Evolutionary conservation across 2,888 invertebrate genomes (phyloP), one percentile per base, ranked within the genome.

Genomic region (Cerastis leucographa): DNA sequence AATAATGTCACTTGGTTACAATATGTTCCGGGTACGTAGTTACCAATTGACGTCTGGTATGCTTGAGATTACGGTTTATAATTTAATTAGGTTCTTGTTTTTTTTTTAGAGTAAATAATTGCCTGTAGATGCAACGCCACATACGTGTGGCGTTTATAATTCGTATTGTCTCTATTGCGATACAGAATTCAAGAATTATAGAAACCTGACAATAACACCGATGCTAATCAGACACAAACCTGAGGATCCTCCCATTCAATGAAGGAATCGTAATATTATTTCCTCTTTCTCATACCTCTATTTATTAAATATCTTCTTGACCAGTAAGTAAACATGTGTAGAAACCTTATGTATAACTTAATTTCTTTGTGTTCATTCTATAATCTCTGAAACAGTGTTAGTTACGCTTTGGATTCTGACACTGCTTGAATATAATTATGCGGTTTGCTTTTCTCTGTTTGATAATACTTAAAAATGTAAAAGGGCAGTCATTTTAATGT

Each of bases 1-100:
- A 79, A 77, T 76, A 80, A 76, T 65, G 51, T 69, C 40, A 69
- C 73, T 77, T 71, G 56, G 74, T 69, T 75, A 84, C 70, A 71
- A 66, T 77, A 46, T 74, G 70, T 80, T 76, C 17, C 19, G 62
- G 64, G 64, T 64, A 62, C 22, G 22, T 51, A 35, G 25, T 61
- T 61, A 62, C 35, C n/a, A 29, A 59, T 65, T 49, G 29, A 35
- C 25, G 29, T 59, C 59, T 35, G 56, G 25, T 40, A 29, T 40
- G 29, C 46, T 65, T 66, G 22, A 49, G 25, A 44, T 61, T 79
- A 14, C n/a, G 8, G 19, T 42, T 44, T 49, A 11, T 40, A 12
- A 6, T 70, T 22, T n/a, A 40, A 35, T 9, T 35, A 61, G 8
- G 35, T 61, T 1, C 5, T 35, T 19, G 11, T 35, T 19, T 49